Conservation (phyloP, 2,888 invertebrate genomes). For the Iphiclides podalirius region DNA sequence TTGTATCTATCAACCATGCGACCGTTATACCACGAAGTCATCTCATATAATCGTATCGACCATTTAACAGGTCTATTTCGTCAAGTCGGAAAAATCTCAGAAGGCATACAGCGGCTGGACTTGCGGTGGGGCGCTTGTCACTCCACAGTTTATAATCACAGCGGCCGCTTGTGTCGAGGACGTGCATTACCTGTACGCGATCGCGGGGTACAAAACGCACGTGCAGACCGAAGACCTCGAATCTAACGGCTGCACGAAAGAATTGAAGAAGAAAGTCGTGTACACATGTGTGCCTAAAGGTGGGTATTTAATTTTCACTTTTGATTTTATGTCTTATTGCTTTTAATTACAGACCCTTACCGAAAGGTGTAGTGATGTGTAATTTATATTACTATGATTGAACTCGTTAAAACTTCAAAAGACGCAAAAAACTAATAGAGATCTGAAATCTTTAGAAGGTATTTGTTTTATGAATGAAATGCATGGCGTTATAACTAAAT, state of each 20-base stretch:
- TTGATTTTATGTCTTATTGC: no score
- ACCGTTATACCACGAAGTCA: not conserved
- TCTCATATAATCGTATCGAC: no score
- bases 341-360: no score
- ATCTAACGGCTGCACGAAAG: constrained; percentile 37
- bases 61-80: constrained; percentile 31
- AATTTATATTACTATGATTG: no score
- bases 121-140: constrained; percentile 37
- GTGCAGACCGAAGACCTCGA: constrained; percentile 32
- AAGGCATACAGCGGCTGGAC: constrained; percentile 33
- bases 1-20: not conserved
- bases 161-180: constrained; percentile 42
- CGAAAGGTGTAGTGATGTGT: no score
- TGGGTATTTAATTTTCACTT: constrained; percentile 26
- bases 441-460: no score
- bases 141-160: constrained; percentile 29
- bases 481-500: no score
- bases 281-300: constrained; percentile 42
- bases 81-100: constrained; percentile 22
- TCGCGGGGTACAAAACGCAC: constrained; percentile 41
- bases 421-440: no score
- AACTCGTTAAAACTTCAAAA: no score
- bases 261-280: constrained; percentile 43
- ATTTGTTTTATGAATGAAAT: no score
- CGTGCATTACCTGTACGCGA: constrained; percentile 33